These are phyloP conservation scores for Xiphias gladius DNA, from an alignment of 2,113 vertebrate genomes.

Conservation along the genomic window DNA sequence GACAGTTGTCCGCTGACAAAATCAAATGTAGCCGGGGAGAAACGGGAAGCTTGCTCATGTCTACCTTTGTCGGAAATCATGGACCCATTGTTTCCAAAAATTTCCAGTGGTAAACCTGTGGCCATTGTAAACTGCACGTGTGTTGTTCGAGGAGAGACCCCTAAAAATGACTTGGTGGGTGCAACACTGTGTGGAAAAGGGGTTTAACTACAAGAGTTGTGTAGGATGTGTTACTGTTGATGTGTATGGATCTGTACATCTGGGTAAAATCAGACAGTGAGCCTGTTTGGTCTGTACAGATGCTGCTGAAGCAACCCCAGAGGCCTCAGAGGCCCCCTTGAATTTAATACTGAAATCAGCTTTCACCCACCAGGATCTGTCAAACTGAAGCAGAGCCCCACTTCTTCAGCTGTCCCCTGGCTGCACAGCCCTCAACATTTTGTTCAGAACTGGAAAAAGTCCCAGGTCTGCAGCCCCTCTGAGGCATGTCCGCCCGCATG, in stretches of 20 bases:
- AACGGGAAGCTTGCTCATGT: too few relatives aligned
- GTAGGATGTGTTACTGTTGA: background rate
- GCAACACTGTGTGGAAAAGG: background rate
- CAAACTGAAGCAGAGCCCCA: conserved; percentile 7
- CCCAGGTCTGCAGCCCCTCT: conserved; percentile 17
- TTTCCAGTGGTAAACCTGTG: too few relatives aligned
- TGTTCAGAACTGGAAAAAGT: conserved; percentile 30
- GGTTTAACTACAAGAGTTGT: background rate
- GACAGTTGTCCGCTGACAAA: too few relatives aligned
- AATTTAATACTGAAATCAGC: conserved; percentile 19
- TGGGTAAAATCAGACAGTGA: background rate
- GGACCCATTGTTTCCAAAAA: too few relatives aligned
- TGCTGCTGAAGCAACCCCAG: background rate
- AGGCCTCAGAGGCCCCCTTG: conserved; percentile 7
- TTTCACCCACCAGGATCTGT: conserved; percentile 16
- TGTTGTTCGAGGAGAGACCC: background rate
- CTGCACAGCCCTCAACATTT: conserved; percentile 34
- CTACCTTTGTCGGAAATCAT: too few relatives aligned
- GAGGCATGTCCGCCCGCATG: conserved; percentile 41
- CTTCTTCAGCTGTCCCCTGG: conserved; percentile 13
- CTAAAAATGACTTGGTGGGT: background rate
- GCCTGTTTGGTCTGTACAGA: background rate
- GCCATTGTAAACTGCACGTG: background rate
- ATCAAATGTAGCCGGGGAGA: too few relatives aligned
- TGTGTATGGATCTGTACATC: conserved; percentile 6